Percentiles rank a stretch among this genome's conserved stretches.
phyloP scores from a whole-genome alignment of 2,113 vertebrate genomes.

The Zapornia atra region DNA sequence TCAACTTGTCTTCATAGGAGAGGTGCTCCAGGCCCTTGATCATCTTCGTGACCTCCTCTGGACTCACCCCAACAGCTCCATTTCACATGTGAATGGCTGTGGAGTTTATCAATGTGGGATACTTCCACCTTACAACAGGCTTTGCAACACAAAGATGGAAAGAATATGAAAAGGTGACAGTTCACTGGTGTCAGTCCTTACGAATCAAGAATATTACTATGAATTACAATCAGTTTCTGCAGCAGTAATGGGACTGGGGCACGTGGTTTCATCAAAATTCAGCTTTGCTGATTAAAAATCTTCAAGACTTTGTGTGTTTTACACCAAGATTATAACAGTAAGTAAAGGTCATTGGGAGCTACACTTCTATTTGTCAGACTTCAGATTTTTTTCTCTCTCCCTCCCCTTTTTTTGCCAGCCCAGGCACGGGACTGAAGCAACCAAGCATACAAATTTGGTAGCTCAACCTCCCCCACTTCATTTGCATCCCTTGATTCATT shows the following conservation, averaged over 20 bases:
- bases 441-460: neutral
- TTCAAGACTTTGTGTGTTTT: conserved; percentile 32
- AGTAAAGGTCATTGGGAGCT: neutral
- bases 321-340: neutral
- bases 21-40: too few relatives aligned
- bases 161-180: neutral
- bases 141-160: neutral
- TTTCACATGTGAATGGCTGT: neutral
- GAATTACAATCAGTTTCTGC: neutral
- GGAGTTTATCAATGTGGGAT: rapidly evolving
- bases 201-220: neutral
- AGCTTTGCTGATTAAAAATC: neutral
- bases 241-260: neutral
- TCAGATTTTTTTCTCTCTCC: neutral
- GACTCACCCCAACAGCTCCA: neutral
- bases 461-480: neutral
- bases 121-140: neutral
- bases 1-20: too few relatives aligned
- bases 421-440: neutral
- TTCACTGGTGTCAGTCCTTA: neutral
- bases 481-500: neutral
- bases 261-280: neutral
- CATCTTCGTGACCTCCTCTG: too few relatives aligned
- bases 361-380: neutral
- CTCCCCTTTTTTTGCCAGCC: neutral